Evolutionary conservation across 1,140 invertebrate genomes (phyloP).

Genomic region (Procambarus virginalis): DNA sequence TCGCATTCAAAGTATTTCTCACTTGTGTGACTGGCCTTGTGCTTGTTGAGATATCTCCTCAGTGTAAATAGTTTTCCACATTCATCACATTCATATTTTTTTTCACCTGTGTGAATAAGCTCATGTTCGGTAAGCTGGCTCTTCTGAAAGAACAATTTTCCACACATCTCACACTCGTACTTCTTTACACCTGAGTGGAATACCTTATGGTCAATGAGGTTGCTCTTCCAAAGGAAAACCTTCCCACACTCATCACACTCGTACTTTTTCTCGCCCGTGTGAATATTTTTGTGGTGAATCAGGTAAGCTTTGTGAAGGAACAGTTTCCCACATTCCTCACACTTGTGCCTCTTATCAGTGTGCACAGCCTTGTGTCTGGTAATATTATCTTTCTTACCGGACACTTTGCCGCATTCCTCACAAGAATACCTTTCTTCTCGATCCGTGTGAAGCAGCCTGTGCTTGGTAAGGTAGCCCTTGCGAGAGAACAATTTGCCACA

Average conservation of each 20-base stretch:
- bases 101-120: background rate
- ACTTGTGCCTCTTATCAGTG: slow-evolving; percentile 10
- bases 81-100: background rate
- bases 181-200: background rate
- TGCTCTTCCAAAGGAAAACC: background rate
- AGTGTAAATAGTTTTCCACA: background rate
- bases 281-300: background rate
- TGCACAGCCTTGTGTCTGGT: background rate
- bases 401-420: slow-evolving; percentile 1
- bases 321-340: background rate
- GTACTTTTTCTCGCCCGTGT: background rate
- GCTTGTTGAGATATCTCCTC: background rate
- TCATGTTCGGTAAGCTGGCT: background rate
- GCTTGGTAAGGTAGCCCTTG: background rate
- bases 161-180: background rate
- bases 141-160: background rate
- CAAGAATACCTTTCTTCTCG: background rate
- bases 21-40: background rate
- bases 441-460: background rate
- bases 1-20: background rate
- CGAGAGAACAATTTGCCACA: slow-evolving; percentile 17
- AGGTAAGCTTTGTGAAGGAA: background rate
- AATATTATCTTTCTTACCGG: background rate
- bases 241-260: slow-evolving; percentile 8
- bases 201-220: background rate